phyloP scores from a whole-genome alignment of 2,888 invertebrate genomes.

The Spodoptera picta region DNA sequence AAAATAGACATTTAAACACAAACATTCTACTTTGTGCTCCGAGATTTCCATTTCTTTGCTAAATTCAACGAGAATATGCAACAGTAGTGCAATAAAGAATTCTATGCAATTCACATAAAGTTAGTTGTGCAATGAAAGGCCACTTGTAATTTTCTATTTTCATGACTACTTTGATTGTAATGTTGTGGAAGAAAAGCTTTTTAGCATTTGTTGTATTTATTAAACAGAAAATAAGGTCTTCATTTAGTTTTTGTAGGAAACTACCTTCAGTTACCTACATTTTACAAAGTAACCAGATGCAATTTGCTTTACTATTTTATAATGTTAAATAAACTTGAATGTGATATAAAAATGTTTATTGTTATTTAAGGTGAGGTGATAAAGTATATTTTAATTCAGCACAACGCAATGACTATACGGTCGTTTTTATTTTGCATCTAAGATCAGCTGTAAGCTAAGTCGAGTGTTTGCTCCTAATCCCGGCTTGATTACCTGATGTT shows the following conservation, averaged over 20 bases:
- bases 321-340: too few relatives aligned
- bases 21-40: conserved; percentile 29
- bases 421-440: too few relatives aligned
- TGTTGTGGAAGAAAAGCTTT: background rate
- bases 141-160: conserved; percentile 7
- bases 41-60: conserved; percentile 27
- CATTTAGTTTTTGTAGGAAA: too few relatives aligned
- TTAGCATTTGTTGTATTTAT: background rate
- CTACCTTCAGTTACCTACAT: too few relatives aligned
- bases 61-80: conserved; percentile 16
- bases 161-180: conserved; percentile 11
- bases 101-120: conserved; percentile 20
- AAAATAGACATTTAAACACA: conserved; percentile 15
- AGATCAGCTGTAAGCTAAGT: too few relatives aligned
- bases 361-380: background rate
- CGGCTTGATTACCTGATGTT: conserved; percentile 30
- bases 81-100: conserved; percentile 16
- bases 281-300: too few relatives aligned
- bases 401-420: too few relatives aligned
- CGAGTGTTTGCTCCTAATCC: background rate
- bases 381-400: too few relatives aligned
- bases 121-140: conserved; percentile 19
- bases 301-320: background rate
- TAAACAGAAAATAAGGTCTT: background rate
- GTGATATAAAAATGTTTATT: too few relatives aligned